Conservation (phyloP, 2,888 invertebrate species). For the Tromatobia lineatoria region DNA sequence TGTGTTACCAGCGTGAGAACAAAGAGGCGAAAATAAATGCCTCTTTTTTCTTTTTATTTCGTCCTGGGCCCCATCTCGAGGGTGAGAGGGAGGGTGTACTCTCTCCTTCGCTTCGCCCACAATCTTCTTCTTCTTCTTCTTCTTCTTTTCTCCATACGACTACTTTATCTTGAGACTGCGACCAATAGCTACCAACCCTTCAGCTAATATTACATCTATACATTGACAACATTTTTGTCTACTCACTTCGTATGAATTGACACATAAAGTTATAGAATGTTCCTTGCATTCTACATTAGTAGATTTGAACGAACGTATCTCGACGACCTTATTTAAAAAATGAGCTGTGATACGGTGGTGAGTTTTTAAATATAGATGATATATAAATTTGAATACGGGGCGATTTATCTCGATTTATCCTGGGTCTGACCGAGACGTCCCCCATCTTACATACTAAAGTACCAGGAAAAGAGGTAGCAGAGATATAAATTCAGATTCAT, state of each 20-base stretch:
- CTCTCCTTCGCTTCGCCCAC: slow-evolving; percentile 17
- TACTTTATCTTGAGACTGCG: slow-evolving; percentile 17
- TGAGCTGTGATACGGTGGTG: slow-evolving; percentile 9
- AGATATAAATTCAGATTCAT: background rate
- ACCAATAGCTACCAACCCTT: slow-evolving; percentile 19
- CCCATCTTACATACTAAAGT: too few relatives aligned
- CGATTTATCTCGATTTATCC: background rate
- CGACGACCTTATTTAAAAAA: background rate
- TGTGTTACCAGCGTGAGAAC: slow-evolving; percentile 76
- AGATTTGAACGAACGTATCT: background rate
- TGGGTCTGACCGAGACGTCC: too few relatives aligned
- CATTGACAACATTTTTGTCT: background rate
- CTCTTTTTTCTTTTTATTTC: slow-evolving; percentile 67
- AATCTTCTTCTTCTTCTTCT: slow-evolving; percentile 6
- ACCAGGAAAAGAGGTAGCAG: background rate
- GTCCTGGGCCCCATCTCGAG: slow-evolving; percentile 59
- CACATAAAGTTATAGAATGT: background rate
- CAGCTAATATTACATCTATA: slow-evolving; percentile 5
- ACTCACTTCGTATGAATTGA: background rate
- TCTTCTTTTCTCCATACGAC: slow-evolving; percentile 14
- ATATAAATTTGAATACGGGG: background rate
- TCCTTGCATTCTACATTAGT: background rate
- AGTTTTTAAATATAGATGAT: slow-evolving; percentile 55
- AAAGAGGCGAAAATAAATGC: slow-evolving; percentile 80
- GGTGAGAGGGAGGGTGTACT: slow-evolving; percentile 48